A percentile compares a stretch with the other conserved stretches of the same genome.
These are phyloP conservation scores for Pyrgilauda ruficollis DNA, from an alignment of 2,113 vertebrate species.

Conservation along the genomic window DNA sequence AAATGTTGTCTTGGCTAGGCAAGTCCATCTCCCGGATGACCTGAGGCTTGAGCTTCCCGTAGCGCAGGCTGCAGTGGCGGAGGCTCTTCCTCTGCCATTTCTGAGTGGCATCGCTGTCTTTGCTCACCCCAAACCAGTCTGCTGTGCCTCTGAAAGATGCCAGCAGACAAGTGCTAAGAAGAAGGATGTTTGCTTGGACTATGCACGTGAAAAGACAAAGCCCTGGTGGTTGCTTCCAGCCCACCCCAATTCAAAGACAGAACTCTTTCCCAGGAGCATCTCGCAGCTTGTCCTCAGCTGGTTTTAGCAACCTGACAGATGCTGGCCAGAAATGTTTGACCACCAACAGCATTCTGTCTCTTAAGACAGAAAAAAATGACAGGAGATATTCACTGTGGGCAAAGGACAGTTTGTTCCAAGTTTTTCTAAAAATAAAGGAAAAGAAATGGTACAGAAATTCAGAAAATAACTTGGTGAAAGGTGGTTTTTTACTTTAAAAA, in stretches of 20 bases:
- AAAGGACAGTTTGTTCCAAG: neutral
- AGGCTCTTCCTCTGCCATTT: conserved; percentile 98
- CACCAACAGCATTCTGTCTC: neutral
- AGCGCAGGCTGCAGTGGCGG: conserved; percentile 95
- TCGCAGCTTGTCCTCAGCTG: neutral
- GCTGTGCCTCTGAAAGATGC: conserved; percentile 88
- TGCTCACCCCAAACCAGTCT: conserved; percentile 97
- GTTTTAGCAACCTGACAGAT: neutral
- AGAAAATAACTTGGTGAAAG: neutral
- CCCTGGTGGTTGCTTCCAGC: neutral
- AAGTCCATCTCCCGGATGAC: conserved; percentile 95
- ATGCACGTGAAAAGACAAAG: neutral
- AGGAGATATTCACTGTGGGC: neutral
- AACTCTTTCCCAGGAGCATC: neutral
- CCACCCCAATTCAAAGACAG: neutral
- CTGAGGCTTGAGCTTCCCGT: conserved; percentile 94
- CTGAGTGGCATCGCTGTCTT: conserved; percentile 91
- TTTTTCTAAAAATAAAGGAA: neutral
- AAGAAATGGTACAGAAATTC: neutral
- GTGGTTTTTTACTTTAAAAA: neutral
- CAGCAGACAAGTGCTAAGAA: neutral
- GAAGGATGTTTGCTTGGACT: neutral
- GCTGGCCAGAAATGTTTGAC: neutral
- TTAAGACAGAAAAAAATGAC: neutral
- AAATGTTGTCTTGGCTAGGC: conserved; percentile 96